These are phyloP conservation scores for Xyrauchen texanus DNA, from an alignment of 2,113 vertebrate genomes.

Conservation along the genomic window DNA sequence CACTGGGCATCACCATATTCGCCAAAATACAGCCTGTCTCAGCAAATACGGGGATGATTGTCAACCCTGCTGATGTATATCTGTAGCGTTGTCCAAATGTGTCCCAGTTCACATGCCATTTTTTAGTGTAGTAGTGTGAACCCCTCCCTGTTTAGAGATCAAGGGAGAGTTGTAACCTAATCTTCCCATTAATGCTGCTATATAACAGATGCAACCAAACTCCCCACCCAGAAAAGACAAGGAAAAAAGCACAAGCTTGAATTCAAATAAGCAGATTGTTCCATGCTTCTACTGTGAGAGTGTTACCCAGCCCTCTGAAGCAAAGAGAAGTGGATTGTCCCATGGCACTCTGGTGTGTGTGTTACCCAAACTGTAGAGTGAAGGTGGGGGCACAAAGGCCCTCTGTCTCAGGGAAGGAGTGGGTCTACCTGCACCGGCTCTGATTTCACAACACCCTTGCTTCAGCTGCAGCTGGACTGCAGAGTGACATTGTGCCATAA, in stretches of 20 bases:
- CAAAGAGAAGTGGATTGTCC: slow-evolving; percentile 61
- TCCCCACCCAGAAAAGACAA: slow-evolving; percentile 51
- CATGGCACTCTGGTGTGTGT: slow-evolving; percentile 48
- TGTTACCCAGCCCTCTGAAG: slow-evolving; percentile 35
- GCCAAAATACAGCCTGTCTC: too few relatives aligned
- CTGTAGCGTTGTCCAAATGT: too few relatives aligned
- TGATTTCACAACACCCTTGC: slow-evolving; percentile 62
- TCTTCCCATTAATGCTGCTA: slow-evolving; percentile 44
- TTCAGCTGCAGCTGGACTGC: slow-evolving; percentile 34
- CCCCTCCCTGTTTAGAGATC: slow-evolving; percentile 53
- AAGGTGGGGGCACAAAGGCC: slow-evolving; percentile 67
- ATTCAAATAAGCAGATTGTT: slow-evolving; percentile 56
- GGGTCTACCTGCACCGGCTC: slow-evolving; percentile 69
- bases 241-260: slow-evolving; percentile 19
- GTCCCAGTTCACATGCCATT: too few relatives aligned
- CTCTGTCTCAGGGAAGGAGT: slow-evolving; percentile 67
- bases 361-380: slow-evolving; percentile 45
- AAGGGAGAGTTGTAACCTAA: slow-evolving; percentile 52
- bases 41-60: too few relatives aligned
- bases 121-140: neutral
- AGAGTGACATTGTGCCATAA: slow-evolving; percentile 17
- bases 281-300: slow-evolving; percentile 46
- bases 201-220: slow-evolving; percentile 46
- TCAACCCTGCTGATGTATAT: too few relatives aligned
- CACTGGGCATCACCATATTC: too few relatives aligned